Evolutionary conservation across 92 coral and sea anemone species (phyloP).

Genomic region (Micromussa lordhowensis): DNA sequence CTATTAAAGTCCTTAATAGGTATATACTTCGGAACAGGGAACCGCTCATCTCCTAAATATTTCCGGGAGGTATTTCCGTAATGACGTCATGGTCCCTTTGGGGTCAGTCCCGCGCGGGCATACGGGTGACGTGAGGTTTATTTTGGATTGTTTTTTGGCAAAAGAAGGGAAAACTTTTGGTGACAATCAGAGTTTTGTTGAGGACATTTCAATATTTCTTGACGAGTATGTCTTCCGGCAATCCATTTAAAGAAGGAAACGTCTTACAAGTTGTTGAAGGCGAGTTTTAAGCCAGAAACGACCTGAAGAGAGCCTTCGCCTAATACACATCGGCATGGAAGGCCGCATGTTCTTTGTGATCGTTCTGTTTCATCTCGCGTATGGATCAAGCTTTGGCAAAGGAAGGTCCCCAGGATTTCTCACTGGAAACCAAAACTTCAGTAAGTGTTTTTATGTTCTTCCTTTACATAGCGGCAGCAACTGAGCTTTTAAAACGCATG

Average conservation of each 20-base stretch:
- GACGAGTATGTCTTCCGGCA: neutral
- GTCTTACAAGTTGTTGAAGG: neutral
- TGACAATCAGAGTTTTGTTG: neutral
- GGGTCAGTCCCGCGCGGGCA: slow-evolving; percentile 8
- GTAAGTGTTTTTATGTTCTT: neutral
- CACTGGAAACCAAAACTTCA: neutral
- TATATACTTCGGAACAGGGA: neutral
- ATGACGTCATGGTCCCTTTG: neutral
- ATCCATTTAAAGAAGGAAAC: slow-evolving; percentile 3
- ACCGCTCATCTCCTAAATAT: neutral
- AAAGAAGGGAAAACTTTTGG: neutral
- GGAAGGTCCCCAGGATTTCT: neutral
- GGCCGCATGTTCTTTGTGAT: neutral
- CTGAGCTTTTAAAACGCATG: neutral
- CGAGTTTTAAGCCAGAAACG: neutral
- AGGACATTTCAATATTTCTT: neutral
- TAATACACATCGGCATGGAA: slow-evolving; percentile 1
- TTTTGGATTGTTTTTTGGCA: neutral
- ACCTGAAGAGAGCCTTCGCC: neutral
- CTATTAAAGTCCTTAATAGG: no score
- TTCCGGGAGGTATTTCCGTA: neutral
- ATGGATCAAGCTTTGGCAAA: neutral
- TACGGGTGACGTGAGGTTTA: slow-evolving; percentile 1
- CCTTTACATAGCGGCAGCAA: neutral
- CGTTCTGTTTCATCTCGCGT: neutral